These are phyloP conservation scores for Penaeus japonicus DNA, from an alignment of 1,140 invertebrate genomes.

Conservation along the genomic window DNA sequence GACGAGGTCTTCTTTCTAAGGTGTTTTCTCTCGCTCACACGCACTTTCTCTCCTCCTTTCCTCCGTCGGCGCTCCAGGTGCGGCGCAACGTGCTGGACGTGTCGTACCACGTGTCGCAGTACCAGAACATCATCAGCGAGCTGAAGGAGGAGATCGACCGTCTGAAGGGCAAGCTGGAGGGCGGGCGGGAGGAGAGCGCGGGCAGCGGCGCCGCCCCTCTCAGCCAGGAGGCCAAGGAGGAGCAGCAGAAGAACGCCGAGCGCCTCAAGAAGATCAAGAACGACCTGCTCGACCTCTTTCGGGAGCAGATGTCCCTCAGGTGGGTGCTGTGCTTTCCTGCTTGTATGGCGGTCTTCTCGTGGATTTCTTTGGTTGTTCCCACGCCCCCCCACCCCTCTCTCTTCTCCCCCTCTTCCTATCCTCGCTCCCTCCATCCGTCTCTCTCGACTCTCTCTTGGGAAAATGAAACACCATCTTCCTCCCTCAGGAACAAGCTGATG, in stretches of 20 bases:
- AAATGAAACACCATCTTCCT: neutral
- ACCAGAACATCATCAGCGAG: slow-evolving; percentile 81
- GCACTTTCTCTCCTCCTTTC: neutral
- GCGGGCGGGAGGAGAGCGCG: slow-evolving; percentile 65
- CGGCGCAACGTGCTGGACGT: slow-evolving; percentile 79
- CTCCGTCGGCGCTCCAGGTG: neutral
- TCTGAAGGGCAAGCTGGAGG: slow-evolving; percentile 79
- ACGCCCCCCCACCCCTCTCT: too few species aligned
- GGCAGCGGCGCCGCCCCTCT: slow-evolving; percentile 58
- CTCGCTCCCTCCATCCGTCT: too few species aligned
- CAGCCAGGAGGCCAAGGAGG: slow-evolving; percentile 66
- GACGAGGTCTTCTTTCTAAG: neutral
- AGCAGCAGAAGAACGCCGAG: slow-evolving; percentile 58
- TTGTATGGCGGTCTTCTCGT: neutral
- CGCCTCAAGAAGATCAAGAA: slow-evolving; percentile 65
- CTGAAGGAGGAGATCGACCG: slow-evolving; percentile 83
- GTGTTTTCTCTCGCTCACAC: neutral
- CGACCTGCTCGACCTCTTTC: slow-evolving; percentile 85
- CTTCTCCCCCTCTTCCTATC: too few species aligned
- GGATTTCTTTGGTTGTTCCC: neutral
- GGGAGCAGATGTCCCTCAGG: slow-evolving; percentile 89
- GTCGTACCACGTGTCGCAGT: slow-evolving; percentile 82
- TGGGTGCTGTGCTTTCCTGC: slow-evolving; percentile 59
- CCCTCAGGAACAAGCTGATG: slow-evolving; percentile 75
- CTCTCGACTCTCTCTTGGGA: too few species aligned